Evolutionary conservation across 2,113 vertebrate genomes (phyloP).

Genomic region (Terrapene triunguis): DNA sequence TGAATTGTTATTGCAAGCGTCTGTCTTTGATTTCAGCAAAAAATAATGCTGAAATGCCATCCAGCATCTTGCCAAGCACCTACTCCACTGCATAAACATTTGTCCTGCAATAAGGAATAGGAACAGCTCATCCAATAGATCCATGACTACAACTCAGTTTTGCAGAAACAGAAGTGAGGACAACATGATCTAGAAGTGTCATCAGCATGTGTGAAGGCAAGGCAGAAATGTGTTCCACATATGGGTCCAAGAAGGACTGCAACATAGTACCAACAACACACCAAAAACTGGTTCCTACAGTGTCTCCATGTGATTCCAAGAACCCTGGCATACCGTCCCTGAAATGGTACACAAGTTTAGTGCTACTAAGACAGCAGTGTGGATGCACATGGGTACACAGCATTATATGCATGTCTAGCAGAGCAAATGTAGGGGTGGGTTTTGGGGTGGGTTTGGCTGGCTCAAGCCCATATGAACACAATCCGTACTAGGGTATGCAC

Average conservation of each 20-base stretch:
- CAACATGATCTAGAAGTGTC: not conserved
- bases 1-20: not conserved
- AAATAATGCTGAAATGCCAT: not conserved
- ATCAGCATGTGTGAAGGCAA: not conserved
- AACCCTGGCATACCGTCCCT: not conserved
- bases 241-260: not conserved
- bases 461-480: not conserved
- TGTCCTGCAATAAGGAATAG: not conserved
- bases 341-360: too few species aligned
- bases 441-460: not conserved
- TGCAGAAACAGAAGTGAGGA: not conserved
- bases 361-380: not conserved
- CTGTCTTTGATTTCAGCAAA: not conserved
- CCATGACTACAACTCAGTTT: not conserved
- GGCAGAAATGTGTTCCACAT: not conserved
- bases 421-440: not conserved
- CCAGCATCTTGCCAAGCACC: not conserved
- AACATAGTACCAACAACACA: not conserved
- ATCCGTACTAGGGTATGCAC: not conserved
- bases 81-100: not conserved
- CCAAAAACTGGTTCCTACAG: not conserved
- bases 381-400: not conserved
- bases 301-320: not conserved
- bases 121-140: not conserved
- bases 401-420: not conserved